Evolutionary conservation across 2,888 invertebrate genomes (phyloP), one percentile per base, ranked within the genome.

Genomic region (Iselma pallidipennis): DNA sequence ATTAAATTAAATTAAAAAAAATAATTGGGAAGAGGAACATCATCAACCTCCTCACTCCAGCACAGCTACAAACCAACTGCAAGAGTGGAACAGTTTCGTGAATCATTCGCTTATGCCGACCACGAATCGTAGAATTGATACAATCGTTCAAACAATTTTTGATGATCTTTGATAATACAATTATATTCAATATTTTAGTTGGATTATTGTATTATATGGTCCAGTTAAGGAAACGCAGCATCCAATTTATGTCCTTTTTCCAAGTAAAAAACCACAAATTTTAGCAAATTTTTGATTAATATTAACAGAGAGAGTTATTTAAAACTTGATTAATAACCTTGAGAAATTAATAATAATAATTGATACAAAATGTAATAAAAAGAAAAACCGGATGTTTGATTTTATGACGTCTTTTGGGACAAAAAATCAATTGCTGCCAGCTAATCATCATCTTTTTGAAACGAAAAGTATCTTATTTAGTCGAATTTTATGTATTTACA

Each of bases 11-110:
- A 31, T 49, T n/a, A 45, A 61, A 54, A 14, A 26, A 42, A 56
- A 51, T 19, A 58, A 57, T 54, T 49, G 49, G 37, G 51, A 57
- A 14, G 28, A 50, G 49, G 57, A 55, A 63, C 49, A 63, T 33
- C 63, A 63, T 57, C 57, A 50, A 55, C 63, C 55, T 60, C 63
- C 57, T 52, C 57, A 49, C 60, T 57, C 57, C 26, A 57, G 53
- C 25, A 50, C 55, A 59, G 63, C 63, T 60, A 57, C 63, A 63
- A 63, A 60, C 63, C 63, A 63, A 63, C 63, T 63, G 26, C 48
- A 26, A 37, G 42, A 60, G 42, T 31, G 50, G 53, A 59, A 57
- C 57, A 31, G 57, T 57, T 59, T 60, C 57, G 63, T 63, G 63
- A 63, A 60, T 63, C 63, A 63, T 60, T 60, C 63, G 63, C 14